Evolutionary conservation across 2,797 vertebrate species (phyloP).

Genomic region (Fratercula arctica): DNA sequence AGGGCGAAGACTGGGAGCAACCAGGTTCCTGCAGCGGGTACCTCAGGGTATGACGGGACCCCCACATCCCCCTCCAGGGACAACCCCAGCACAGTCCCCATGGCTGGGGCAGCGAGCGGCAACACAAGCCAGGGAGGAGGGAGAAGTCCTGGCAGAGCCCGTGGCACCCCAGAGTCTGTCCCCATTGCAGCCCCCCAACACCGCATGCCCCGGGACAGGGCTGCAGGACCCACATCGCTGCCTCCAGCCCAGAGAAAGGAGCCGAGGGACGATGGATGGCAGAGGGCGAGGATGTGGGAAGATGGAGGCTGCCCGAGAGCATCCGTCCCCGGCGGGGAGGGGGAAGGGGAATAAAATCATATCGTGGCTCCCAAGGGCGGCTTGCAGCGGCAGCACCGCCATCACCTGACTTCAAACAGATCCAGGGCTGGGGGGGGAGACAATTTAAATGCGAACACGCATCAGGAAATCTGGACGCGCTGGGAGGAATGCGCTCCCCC

Average conservation of each 20-base stretch:
- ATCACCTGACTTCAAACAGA: slow-evolving; percentile 16
- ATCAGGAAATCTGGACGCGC: slow-evolving; percentile 18
- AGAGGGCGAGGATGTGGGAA: not conserved
- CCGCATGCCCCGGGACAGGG: fast-evolving
- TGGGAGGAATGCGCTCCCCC: not conserved
- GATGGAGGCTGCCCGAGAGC: not conserved
- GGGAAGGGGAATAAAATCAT: not conserved
- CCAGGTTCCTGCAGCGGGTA: fast-evolving
- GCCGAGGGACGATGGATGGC: not conserved
- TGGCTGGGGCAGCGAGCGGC: fast-evolving
- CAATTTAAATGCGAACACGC: not conserved
- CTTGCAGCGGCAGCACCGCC: not conserved
- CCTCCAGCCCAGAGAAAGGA: not conserved
- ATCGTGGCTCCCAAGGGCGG: not conserved
- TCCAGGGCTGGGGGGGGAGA: not conserved
- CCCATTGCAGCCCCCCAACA: not conserved
- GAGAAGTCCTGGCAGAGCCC: not conserved
- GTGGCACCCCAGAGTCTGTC: not conserved
- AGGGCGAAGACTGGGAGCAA: not conserved
- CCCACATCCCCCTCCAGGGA: fast-evolving
- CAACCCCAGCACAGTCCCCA: not conserved
- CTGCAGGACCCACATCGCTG: no score
- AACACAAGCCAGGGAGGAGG: not conserved
- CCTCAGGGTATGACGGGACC: fast-evolving
- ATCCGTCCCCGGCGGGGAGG: not conserved